These are phyloP conservation scores for Sycobia sp. DNA, from an alignment of 1,140 invertebrate species.

Conservation along the genomic window DNA sequence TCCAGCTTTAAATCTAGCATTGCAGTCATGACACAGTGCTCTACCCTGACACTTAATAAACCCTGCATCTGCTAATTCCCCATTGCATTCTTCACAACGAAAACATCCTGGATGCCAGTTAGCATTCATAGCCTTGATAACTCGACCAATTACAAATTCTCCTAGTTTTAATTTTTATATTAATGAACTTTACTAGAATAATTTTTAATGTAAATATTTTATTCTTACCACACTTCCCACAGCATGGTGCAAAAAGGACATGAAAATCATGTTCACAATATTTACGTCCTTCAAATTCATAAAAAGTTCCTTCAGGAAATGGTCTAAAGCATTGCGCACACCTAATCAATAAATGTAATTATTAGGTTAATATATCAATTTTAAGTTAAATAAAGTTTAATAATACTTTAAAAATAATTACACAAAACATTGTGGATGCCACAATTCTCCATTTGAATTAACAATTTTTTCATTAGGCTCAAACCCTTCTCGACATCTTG, in stretches of 20 bases:
- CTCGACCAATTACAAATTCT: constrained; percentile 95
- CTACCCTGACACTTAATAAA: constrained; percentile 94
- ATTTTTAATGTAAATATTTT: constrained; percentile 28
- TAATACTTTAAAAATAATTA: constrained; percentile 60
- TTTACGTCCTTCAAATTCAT: constrained; percentile 98
- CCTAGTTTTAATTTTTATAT: constrained; percentile 60
- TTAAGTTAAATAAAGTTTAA: neutral
- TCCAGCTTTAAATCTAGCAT: constrained; percentile 92
- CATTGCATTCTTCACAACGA: constrained; percentile 90
- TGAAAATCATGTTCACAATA: constrained; percentile 99
- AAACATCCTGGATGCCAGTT: constrained; percentile 99
- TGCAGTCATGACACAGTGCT: constrained; percentile 96
- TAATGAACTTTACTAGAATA: constrained; percentile 19
- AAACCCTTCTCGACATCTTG: constrained; percentile 92
- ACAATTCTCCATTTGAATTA: constrained; percentile 96
- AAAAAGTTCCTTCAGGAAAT: constrained; percentile 97
- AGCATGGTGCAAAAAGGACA: constrained; percentile 97
- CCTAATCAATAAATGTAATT: constrained; percentile 62
- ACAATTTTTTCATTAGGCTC: constrained; percentile 97
- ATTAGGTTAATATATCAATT: neutral
- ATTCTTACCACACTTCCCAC: constrained; percentile 89
- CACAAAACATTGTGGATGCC: constrained; percentile 99
- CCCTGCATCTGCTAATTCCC: constrained; percentile 92
- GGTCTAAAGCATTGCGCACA: constrained; percentile 98
- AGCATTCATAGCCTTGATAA: constrained; percentile 99